phyloP scores from a whole-genome alignment of 2,888 invertebrate genomes.

The Elegia similella region DNA sequence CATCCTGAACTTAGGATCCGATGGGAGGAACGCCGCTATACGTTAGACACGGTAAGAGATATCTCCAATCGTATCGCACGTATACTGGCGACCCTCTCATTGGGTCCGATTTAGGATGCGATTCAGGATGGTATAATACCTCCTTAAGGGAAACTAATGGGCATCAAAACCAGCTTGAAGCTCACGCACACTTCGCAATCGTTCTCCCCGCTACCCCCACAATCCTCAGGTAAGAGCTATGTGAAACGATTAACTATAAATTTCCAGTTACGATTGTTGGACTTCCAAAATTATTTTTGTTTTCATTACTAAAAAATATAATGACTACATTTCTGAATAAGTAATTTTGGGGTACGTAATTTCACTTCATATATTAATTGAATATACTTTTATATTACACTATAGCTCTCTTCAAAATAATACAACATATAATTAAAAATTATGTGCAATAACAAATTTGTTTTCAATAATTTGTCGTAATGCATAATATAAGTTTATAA shows the following conservation, averaged over 20 bases:
- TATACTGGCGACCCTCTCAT: no score
- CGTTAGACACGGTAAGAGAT: no score
- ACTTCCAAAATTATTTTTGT: not conserved
- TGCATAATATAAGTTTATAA: not conserved
- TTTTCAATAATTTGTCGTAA: not conserved
- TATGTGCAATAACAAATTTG: not conserved
- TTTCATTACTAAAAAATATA: not conserved
- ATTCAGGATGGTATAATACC: no score
- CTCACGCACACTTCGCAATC: no score
- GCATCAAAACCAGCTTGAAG: no score
- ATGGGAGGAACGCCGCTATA: no score
- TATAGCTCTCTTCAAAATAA: conserved; percentile 1
- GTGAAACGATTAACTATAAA: conserved; percentile 10
- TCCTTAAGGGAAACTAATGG: no score
- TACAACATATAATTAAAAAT: not conserved
- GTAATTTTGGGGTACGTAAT: not conserved
- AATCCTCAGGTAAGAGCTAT: no score
- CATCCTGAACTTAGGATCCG: no score
- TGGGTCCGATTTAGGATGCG: no score
- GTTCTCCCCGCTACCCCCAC: no score
- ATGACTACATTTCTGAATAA: not conserved
- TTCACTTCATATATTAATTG: conserved; percentile 7
- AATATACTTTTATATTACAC: conserved; percentile 7
- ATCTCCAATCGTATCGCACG: no score
- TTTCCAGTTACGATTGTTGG: conserved; percentile 22